Conservation (phyloP, 2,113 vertebrate species). For the Phasianus colchicus region DNA sequence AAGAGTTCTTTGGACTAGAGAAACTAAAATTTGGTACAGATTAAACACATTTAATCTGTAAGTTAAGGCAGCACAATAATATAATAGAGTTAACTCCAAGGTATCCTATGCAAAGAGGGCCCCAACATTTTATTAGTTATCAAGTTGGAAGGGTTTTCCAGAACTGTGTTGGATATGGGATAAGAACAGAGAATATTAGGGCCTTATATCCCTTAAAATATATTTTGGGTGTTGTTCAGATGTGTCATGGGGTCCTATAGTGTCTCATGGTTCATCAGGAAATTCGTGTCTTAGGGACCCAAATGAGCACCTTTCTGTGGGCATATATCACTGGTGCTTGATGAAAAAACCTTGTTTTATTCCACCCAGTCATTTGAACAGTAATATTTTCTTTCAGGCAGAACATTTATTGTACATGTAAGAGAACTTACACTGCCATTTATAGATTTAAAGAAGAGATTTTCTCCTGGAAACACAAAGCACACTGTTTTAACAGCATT, state of each 20-base stretch:
- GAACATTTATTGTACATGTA: neutral
- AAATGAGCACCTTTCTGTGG: neutral
- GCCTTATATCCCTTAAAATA: neutral
- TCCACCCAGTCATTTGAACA: neutral
- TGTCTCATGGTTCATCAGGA: neutral
- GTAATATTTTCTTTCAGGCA: neutral
- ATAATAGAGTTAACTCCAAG: neutral
- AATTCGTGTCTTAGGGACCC: neutral
- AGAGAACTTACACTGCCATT: constrained; percentile 46
- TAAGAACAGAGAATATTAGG: neutral
- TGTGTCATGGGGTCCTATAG: neutral
- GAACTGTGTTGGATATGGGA: neutral
- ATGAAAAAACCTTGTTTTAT: neutral
- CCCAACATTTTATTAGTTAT: neutral
- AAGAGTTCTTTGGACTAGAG: neutral
- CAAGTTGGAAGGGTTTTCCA: neutral
- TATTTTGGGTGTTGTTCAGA: neutral
- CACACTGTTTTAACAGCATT: constrained; percentile 52
- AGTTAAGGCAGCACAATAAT: neutral
- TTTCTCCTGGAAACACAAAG: constrained; percentile 46
- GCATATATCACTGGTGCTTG: neutral
- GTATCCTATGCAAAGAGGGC: neutral
- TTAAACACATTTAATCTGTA: neutral
- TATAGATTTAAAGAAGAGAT: constrained; percentile 15
- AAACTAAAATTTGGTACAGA: neutral